phyloP scores from a whole-genome alignment of 1,140 invertebrate genomes.

The Cydia amplana region DNA sequence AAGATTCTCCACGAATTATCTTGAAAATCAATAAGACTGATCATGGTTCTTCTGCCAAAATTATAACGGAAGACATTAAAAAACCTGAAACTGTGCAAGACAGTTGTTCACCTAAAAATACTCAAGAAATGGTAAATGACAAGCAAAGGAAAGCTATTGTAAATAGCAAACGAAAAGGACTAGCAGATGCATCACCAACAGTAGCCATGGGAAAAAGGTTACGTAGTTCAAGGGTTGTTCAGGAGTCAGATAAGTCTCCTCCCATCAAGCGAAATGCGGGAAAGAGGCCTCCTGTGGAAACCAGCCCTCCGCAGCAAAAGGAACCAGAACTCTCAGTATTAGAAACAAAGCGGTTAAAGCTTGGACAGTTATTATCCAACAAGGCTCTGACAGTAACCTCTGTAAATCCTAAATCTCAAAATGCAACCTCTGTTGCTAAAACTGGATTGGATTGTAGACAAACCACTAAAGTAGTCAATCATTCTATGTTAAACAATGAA shows the following conservation, averaged over 20 bases:
- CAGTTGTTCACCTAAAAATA: conserved; percentile 49
- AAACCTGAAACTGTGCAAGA: conserved; percentile 48
- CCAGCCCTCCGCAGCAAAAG: conserved; percentile 55
- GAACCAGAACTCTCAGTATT: conserved; percentile 60
- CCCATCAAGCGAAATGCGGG: conserved; percentile 50
- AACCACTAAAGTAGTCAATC: conserved; percentile 53
- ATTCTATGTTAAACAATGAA: conserved; percentile 68
- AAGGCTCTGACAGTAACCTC: conserved; percentile 65
- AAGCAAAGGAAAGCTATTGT: conserved; percentile 51
- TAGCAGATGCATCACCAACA: conserved; percentile 40
- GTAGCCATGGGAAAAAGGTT: conserved; percentile 64
- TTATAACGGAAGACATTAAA: conserved; percentile 71
- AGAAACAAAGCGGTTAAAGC: conserved; percentile 73
- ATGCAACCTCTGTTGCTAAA: conserved; percentile 49
- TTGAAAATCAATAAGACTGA: conserved; percentile 79
- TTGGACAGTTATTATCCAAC: conserved; percentile 70
- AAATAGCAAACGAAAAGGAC: conserved; percentile 59
- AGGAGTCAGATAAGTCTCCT: conserved; percentile 59
- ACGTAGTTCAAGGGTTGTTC: conserved; percentile 66
- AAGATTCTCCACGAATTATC: conserved; percentile 78
- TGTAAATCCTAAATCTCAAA: conserved; percentile 51
- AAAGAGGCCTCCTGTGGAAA: conserved; percentile 59
- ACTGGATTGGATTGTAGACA: conserved; percentile 54
- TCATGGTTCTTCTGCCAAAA: conserved; percentile 75
- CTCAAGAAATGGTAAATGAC: conserved; percentile 55